These are phyloP conservation scores for Nemotelus pantherinus DNA, from an alignment of 2,888 invertebrate species.

Conservation along the genomic window DNA sequence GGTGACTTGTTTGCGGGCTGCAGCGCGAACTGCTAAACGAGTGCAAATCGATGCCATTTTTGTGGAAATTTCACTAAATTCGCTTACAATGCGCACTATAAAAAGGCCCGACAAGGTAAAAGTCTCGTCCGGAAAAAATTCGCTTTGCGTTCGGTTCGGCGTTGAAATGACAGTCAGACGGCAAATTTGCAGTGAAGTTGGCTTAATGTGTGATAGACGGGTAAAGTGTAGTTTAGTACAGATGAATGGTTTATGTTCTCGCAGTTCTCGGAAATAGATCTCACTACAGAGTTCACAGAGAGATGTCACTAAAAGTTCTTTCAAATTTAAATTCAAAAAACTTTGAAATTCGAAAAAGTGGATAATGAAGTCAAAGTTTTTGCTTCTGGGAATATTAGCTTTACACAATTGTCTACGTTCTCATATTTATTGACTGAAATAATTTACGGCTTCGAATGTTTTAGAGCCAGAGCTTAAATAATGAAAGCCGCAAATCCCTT, in stretches of 20 bases:
- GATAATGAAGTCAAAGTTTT: too few relatives aligned
- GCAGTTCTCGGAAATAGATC: neutral
- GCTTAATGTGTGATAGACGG: neutral
- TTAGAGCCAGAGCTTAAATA: too few relatives aligned
- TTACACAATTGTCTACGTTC: too few relatives aligned
- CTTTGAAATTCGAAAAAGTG: too few relatives aligned
- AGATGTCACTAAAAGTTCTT: neutral
- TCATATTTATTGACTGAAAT: too few relatives aligned
- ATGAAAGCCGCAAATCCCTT: too few relatives aligned
- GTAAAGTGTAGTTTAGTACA: slow-evolving; percentile 1
- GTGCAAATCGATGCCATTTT: slow-evolving; percentile 83
- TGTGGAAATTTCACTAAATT: slow-evolving; percentile 41
- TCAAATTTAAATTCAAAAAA: too few relatives aligned
- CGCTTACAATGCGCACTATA: neutral
- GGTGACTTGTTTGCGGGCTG: slow-evolving; percentile 73
- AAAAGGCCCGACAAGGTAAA: slow-evolving; percentile 12
- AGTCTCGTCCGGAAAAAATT: slow-evolving; percentile 29
- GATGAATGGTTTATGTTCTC: neutral
- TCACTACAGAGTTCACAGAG: neutral
- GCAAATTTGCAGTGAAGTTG: slow-evolving; percentile 9
- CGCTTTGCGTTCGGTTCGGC: slow-evolving; percentile 18
- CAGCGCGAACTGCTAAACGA: slow-evolving; percentile 71
- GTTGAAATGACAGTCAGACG: slow-evolving; percentile 35
- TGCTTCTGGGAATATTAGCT: too few relatives aligned
- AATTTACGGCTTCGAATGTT: too few relatives aligned